Evolutionary conservation across 2,888 invertebrate genomes (phyloP).

Genomic region (Lasioglossum figueresi): DNA sequence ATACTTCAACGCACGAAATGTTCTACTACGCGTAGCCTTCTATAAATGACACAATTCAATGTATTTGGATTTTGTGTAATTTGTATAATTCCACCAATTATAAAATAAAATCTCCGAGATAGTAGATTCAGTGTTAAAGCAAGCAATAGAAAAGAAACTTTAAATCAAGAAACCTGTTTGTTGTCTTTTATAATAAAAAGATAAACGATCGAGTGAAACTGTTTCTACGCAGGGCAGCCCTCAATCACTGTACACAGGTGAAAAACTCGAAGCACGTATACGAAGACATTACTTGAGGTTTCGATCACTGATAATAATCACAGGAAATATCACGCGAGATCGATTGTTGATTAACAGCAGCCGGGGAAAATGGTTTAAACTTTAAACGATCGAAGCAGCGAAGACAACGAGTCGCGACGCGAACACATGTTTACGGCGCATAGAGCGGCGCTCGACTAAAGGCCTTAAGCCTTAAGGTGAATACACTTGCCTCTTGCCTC

Average conservation of each 20-base stretch:
- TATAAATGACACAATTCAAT: neutral
- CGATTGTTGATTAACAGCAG: neutral
- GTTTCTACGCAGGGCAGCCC: neutral
- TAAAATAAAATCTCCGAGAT: neutral
- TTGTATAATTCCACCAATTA: neutral
- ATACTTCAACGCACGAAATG: neutral
- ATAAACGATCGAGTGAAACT: neutral
- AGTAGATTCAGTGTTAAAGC: neutral
- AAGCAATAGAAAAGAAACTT: neutral
- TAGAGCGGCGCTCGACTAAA: slow-evolving; percentile 79
- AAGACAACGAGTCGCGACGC: slow-evolving; percentile 20
- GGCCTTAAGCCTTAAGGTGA: slow-evolving; percentile 78
- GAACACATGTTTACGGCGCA: slow-evolving; percentile 72
- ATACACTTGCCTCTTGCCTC: slow-evolving; percentile 70
- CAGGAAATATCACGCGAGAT: neutral
- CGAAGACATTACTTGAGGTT: neutral
- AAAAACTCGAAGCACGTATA: neutral
- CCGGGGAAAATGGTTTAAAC: neutral
- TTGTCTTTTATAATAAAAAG: neutral
- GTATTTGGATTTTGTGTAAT: neutral
- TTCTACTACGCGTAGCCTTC: neutral
- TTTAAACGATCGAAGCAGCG: neutral
- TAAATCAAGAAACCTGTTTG: neutral
- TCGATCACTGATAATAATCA: neutral
- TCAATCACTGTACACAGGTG: neutral